Base-by-base conservation (phyloP, 2,113 vertebrate species). In the Cephalopholis sonnerati region DNA sequence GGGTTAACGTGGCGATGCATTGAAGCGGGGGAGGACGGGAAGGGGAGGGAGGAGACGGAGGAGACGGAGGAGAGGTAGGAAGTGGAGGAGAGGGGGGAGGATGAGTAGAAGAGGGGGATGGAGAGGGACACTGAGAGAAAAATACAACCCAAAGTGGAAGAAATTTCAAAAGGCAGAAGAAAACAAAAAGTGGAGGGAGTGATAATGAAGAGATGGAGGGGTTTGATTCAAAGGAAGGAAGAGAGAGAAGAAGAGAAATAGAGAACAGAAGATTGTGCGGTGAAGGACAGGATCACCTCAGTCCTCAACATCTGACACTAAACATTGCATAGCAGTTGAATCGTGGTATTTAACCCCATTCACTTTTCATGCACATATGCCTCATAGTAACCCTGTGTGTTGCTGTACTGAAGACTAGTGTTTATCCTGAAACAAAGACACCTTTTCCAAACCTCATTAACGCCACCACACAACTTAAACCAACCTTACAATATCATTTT, bases 1-100 rank as follows among this genome's bases (percentile, higher is more conserved):
- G 78, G 87, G 87, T 92, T 90, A 94, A 79, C 41, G 57, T 77
- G 86, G 86, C 27, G 68, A 92, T 68, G 81, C 87, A 90, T 27
- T 48, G 87, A 66, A 79, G 75, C 0, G 59, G 71, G 0, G 84
- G 84, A 3, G 71, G 64, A 46, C 39, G 15, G 2, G 39, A 22
- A 20, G 64, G 10, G 7, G 66, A 27, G 2, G 18, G 53, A 25
- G 18, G 74, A 22, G 32, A 16, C 5, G 7, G 17, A 5, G 24
- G 32, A 18, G 53, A 41, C 17, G 62, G 27, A 29, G 15, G 48
- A 11, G 36, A 22, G 29, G 18, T 18, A 3, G 27, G 7, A 20
- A 24, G 1, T 3, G 41, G 3, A 8, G 41, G 46, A 51, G 18
- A 51, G 17, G 16, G 41, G 11, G 41, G 41, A 44, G 41, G 41